These are phyloP conservation scores for Indicator maculatus DNA, from an alignment of 2,113 vertebrate genomes.

Conservation along the genomic window DNA sequence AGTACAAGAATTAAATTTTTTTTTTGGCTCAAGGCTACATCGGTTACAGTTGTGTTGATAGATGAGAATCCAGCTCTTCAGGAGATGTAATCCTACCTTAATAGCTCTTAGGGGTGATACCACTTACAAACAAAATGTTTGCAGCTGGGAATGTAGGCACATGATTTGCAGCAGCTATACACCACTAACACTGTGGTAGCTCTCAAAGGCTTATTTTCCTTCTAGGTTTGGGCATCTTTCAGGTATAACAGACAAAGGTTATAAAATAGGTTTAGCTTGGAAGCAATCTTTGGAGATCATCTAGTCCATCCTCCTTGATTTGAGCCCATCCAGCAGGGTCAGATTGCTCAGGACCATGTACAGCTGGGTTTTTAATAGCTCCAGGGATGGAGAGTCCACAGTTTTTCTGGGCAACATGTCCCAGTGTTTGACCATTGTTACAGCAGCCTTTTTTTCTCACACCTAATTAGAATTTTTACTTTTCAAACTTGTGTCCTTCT, in stretches of 20 bases:
- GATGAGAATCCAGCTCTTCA: background rate
- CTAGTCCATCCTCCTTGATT: background rate
- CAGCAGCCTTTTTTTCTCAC: rapidly evolving
- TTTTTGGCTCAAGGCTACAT: background rate
- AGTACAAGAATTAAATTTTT: background rate
- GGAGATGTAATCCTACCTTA: background rate
- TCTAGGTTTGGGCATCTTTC: background rate
- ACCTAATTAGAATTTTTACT: background rate
- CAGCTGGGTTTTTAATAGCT: background rate
- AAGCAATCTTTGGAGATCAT: background rate
- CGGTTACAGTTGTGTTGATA: background rate
- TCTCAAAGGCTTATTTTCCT: background rate
- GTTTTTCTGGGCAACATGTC: background rate
- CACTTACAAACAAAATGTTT: background rate
- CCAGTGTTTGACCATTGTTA: background rate
- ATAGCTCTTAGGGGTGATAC: background rate
- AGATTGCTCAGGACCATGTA: background rate
- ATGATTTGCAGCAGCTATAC: background rate
- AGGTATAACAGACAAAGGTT: background rate
- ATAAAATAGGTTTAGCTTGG: background rate
- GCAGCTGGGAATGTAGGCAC: background rate
- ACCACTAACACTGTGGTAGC: background rate
- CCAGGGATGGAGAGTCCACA: background rate
- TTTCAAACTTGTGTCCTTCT: background rate
- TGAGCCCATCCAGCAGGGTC: background rate